phyloP scores from a whole-genome alignment of 2,888 invertebrate species.

The Orchesella flavescens region DNA sequence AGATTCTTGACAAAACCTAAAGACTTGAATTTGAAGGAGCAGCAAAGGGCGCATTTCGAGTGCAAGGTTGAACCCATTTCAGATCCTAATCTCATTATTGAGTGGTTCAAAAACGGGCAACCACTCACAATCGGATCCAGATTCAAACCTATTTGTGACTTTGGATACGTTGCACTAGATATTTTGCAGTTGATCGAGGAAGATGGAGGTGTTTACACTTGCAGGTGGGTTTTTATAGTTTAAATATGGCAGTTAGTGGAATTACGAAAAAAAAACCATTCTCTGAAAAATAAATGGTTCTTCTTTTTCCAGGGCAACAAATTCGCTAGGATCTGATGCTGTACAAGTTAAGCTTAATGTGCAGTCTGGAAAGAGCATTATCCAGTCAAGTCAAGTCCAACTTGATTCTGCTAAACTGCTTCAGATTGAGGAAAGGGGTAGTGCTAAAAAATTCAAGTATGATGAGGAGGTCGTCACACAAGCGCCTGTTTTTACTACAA shows the following conservation, averaged over 20 bases:
- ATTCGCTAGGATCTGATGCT: slow-evolving; percentile 91
- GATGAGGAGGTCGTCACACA: slow-evolving; percentile 89
- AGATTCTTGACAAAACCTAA: slow-evolving; percentile 91
- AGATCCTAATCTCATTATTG: slow-evolving; percentile 95
- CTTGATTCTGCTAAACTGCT: slow-evolving; percentile 91
- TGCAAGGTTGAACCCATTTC: slow-evolving; percentile 97
- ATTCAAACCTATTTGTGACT: slow-evolving; percentile 97
- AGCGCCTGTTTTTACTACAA: slow-evolving; percentile 94
- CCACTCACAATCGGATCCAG: slow-evolving; percentile 94
- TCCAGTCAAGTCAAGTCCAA: slow-evolving; percentile 90
- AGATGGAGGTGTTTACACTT: slow-evolving; percentile 77
- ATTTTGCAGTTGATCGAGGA: slow-evolving; percentile 96
- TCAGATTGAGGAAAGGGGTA: slow-evolving; percentile 85
- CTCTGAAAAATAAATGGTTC: no score
- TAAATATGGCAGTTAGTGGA: neutral
- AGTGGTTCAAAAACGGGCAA: slow-evolving; percentile 96
- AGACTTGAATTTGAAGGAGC: slow-evolving; percentile 88
- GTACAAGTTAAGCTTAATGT: slow-evolving; percentile 75
- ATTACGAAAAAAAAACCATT: no score
- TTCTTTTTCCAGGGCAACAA: slow-evolving; percentile 89
- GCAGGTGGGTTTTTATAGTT: slow-evolving; percentile 47
- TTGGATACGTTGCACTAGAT: slow-evolving; percentile 98
- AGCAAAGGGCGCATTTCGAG: slow-evolving; percentile 96
- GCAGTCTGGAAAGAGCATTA: slow-evolving; percentile 64
- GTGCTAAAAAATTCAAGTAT: slow-evolving; percentile 43